Evolutionary conservation across 2,113 vertebrate species (phyloP), one percentile per base, ranked within the genome.

Genomic region (Scomber scombrus): DNA sequence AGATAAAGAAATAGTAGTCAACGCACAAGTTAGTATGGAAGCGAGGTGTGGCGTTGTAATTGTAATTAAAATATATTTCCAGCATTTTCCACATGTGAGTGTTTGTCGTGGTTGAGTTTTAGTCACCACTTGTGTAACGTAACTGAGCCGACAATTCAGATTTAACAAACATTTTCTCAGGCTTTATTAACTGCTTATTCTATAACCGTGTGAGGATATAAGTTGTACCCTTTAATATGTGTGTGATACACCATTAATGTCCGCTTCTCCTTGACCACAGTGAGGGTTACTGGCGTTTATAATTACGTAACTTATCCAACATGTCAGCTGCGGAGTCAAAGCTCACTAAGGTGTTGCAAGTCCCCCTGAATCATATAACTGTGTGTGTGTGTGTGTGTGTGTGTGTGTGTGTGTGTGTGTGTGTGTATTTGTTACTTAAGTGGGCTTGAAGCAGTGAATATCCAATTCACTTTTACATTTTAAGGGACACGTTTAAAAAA

Each of bases 291-390:
- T 11, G 3, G n/a, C 15, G 66, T 45, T 73, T 58, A 71, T 12
- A 11, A 49, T 91, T 85, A 84, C 75, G 80, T 85, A 91, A 85
- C 69, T 18, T 11, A 6, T 9, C 6, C n/a, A 29, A 45, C 56
- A 7, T 29, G 5, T 21, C 18, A 45, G 5, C 40, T n/a, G 7
- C 19, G 0, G 18, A 1, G 54, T 21, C 62, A 52, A 66, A 69
- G 65, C 55, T 71, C 69, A 29, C 19, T 23, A 23, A n/a, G 5
- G 60, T 79, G 70, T 46, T 55, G 52, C 45, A 78, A 47, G 8
- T 16, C n/a, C 23, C 23, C 23, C 23, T 26, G 23, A 26, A 26
- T 26, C 23, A 26, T 26, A 26, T 26, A 26, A 26, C 23, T 2
- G 23, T 26, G 2, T 26, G 23, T 26, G 2, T 26, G 23, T 26